Base-by-base conservation (phyloP, 2,797 vertebrate species). In the Picus viridis region DNA sequence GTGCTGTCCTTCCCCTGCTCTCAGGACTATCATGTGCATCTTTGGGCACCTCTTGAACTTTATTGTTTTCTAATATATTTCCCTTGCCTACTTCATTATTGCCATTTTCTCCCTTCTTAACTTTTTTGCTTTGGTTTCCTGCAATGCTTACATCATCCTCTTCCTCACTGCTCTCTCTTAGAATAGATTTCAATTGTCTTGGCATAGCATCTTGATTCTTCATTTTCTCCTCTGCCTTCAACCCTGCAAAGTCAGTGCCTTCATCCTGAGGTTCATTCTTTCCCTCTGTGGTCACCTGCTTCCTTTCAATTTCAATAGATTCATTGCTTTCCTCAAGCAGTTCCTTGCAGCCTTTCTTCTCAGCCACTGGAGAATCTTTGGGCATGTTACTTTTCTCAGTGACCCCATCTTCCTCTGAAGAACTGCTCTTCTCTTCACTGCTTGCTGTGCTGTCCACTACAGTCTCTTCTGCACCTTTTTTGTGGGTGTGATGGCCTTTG, bases 41-140 rank as follows among this genome's bases (percentile, higher is more conserved):
- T 93, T 97, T 72, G 83, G 93, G 10, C n/a, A 39, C 57, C 34
- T 39, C 75, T 83, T 88, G 74, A 73, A 45, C 30, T 54, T 67
- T 26, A 9, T 23, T 4, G 23, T 82, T 87, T 91, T 79, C 70
- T 57, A 70, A 32, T 27, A 1, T 61, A 43, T 85, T 72, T 80
- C 85, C 77, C 29, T 90, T 74, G 23, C 54, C 43, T 75, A 18
- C 41, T 57, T 79, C 45, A 58, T 32, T 67, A 53, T 26, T 64
- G 53, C 34, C 39, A 18, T 77, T 69, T 81, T 45, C 95, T 94
- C 71, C 96, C 82, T 70, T 95, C 93, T 71, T 92, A 90, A 89
- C 32, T 20, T 43, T 64, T 56, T 56, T 13, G 36, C 63, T 29
- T 53, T 83, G 72, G n/a, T 39, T 77, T 59, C 32, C 88, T 87